Conservation (phyloP, 2,113 vertebrate genomes). For the Seriola rivoliana region DNA sequence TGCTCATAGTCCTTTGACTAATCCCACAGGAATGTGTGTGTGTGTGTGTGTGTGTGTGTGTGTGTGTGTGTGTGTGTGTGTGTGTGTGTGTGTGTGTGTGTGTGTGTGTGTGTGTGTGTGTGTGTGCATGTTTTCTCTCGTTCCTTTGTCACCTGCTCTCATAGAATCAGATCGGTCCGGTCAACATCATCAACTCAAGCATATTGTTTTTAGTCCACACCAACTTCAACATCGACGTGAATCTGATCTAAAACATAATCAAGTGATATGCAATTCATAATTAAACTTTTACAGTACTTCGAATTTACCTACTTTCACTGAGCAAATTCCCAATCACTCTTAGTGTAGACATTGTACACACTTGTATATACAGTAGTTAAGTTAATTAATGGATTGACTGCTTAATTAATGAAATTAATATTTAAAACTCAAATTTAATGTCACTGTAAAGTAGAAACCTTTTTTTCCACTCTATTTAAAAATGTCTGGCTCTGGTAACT, state of each 20-base stretch:
- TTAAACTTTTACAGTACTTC: background rate
- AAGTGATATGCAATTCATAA: background rate
- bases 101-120: background rate
- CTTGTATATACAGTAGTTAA: background rate
- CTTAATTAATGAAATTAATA: background rate
- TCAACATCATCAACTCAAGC: slow-evolving; percentile 37
- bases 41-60: slow-evolving; percentile 10
- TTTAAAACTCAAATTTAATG: background rate
- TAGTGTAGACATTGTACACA: background rate
- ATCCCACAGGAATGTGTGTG: slow-evolving; percentile 71
- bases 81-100: slow-evolving; percentile 10
- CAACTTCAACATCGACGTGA: slow-evolving; percentile 13
- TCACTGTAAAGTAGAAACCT: background rate
- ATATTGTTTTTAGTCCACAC: slow-evolving; percentile 8
- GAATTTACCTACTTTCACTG: background rate
- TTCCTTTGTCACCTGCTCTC: slow-evolving; percentile 46
- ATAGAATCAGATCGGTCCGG: slow-evolving; percentile 26
- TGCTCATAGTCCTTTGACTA: slow-evolving; percentile 67
- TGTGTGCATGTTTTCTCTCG: slow-evolving; percentile 11
- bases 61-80: background rate
- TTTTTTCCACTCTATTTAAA: background rate
- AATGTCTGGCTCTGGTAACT: background rate
- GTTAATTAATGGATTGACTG: background rate
- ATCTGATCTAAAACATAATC: background rate
- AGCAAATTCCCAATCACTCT: background rate